Base-by-base conservation (phyloP, 2,113 vertebrate species). In the Chrysochloris asiatica region DNA sequence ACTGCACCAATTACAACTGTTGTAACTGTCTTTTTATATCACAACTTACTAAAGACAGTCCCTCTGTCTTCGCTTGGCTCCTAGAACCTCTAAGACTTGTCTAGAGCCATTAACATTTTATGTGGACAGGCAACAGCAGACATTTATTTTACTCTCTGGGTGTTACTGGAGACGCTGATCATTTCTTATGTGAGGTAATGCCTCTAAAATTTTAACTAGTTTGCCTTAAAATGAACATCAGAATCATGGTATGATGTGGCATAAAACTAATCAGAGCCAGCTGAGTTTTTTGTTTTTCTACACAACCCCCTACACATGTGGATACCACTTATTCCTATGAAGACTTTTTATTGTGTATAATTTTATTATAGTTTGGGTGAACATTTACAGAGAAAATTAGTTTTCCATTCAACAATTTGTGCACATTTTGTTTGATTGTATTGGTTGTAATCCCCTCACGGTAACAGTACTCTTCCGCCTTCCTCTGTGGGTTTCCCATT, bases 221-320 rank as follows among this genome's bases (percentile, higher is more conserved):
- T 59, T 82, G 33, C 22, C 38, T 91, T 85, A 77, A 81, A 80
- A 77, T 83, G 59, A 90, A 48, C 36, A 65, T 72, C 30, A 61
- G 54, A 77, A 77, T 71, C 88, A 72, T 7, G 28, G 45, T 19
- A 26, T 54, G 24, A 71, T 72, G 41, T 56, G 52, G 2, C 11
- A 19, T 41, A 56, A 63, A 56, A 38, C 59, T 63, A 71, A 65
- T 76, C 50, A 81, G 26, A 33, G 10, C 13, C 83, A 81, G 11
- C 7, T 72, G n/a, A 81, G 19, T 38, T 22, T 8, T 9, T 28
- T 59, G 59, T 48, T 41, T 28, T 12, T 6, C 8, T 10, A 5
- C 6, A 10, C 59, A 21, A 61, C 63, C 59, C 52, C 50, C 26
- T 77, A 24, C 45, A 33, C 79, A 26, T 0, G 7, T n/a, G 30